phyloP scores from a whole-genome alignment of 2,888 invertebrate species.

The Drosophila antonietae region DNA sequence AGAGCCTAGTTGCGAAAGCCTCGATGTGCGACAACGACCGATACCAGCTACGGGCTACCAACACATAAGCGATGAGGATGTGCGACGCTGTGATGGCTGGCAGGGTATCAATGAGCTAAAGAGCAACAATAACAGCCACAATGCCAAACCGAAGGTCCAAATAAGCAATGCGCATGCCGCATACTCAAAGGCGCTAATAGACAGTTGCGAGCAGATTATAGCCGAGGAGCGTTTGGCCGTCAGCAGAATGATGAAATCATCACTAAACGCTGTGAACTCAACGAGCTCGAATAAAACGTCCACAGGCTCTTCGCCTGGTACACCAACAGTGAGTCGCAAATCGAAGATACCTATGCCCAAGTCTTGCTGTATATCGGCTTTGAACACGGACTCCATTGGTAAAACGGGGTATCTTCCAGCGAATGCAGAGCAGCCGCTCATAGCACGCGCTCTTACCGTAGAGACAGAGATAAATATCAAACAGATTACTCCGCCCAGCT shows the following conservation, averaged over 20 bases:
- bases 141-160: constrained; percentile 63
- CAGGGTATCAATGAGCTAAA: constrained; percentile 19
- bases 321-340: constrained; percentile 65
- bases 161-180: constrained; percentile 73
- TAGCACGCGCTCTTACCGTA: constrained; percentile 82
- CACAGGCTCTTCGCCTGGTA: constrained; percentile 51
- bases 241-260: constrained; percentile 69
- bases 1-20: constrained; percentile 64
- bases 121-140: constrained; percentile 28
- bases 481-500: constrained; percentile 76
- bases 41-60: constrained; percentile 68
- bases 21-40: constrained; percentile 62
- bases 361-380: constrained; percentile 68
- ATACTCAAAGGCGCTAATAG: constrained; percentile 78
- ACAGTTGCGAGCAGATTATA: constrained; percentile 81
- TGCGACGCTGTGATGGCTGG: constrained; percentile 56
- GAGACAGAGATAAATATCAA: constrained; percentile 83
- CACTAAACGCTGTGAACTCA: constrained; percentile 51
- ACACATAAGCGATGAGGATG: constrained; percentile 62
- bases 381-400: constrained; percentile 74
- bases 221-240: constrained; percentile 79
- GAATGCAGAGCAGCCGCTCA: constrained; percentile 66
- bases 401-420: constrained; percentile 59
- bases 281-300: constrained; percentile 3
- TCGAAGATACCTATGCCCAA: constrained; percentile 79